These are phyloP conservation scores for Agapetus fuscipes DNA, from an alignment of 2,888 invertebrate genomes.

Conservation along the genomic window DNA sequence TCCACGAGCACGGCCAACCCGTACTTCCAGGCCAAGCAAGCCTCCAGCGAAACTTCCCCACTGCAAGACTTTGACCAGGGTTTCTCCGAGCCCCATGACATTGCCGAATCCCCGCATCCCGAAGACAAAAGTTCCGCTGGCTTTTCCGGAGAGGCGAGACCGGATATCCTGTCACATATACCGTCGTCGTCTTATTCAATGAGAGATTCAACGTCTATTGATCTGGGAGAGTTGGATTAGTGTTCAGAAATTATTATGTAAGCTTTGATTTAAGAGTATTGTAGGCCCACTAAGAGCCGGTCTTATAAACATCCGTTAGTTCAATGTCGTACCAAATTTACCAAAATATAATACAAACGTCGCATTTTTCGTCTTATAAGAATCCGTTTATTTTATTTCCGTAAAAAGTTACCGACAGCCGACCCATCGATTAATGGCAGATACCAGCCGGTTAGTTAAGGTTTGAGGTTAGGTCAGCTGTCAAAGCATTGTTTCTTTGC, in stretches of 20 bases:
- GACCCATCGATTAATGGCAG: no score
- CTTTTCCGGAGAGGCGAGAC: conserved; percentile 2
- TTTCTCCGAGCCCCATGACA: conserved; percentile 15
- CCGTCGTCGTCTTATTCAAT: conserved; percentile 1
- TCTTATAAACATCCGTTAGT: no score
- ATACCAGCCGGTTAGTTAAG: no score
- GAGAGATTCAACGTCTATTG: conserved; percentile 8
- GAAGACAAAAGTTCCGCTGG: conserved; percentile 4
- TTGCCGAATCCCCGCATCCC: background rate
- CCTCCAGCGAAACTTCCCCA: conserved; percentile 6
- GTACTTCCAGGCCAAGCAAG: conserved; percentile 7
- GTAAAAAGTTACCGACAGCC: no score
- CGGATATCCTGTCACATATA: conserved; percentile 12
- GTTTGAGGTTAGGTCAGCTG: no score
- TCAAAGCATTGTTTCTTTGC: no score
- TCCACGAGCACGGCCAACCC: conserved; percentile 10
- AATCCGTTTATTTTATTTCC: no score
- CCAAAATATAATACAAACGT: no score
- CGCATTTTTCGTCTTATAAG: no score
- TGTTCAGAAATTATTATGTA: background rate
- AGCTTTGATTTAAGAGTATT: background rate
- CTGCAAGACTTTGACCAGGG: conserved; percentile 19
- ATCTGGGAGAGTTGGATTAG: conserved; percentile 14
- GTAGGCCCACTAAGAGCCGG: no score
- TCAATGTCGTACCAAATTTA: no score